phyloP scores from a whole-genome alignment of 30 jellyfish, hydroid and myxozoan genomes.

The Hydractinia echinata region DNA sequence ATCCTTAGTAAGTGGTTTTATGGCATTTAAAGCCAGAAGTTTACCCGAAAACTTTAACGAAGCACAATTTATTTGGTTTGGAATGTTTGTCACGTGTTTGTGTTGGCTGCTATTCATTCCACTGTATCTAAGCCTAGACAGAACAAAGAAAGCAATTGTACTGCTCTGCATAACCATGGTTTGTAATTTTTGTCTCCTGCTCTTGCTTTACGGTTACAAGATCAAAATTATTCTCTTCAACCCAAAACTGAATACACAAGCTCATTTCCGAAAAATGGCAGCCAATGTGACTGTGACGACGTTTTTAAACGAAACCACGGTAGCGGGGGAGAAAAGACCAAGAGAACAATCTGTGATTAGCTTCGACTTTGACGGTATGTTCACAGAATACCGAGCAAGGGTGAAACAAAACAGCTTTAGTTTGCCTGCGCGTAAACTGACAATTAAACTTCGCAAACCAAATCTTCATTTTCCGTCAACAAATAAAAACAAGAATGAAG shows the following conservation, averaged over 20 bases:
- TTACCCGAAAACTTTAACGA: slow-evolving; percentile 77
- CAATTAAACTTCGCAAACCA: slow-evolving; percentile 11
- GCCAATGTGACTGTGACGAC: slow-evolving; percentile 35
- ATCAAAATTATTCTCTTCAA: slow-evolving; percentile 9
- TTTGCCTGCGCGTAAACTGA: background rate
- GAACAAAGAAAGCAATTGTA: background rate
- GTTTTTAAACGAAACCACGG: background rate
- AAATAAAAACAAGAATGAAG: background rate
- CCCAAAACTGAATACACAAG: slow-evolving; percentile 10
- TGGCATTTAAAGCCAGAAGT: slow-evolving; percentile 78
- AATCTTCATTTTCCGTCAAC: background rate
- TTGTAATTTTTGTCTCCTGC: slow-evolving; percentile 18
- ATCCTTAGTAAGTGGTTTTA: slow-evolving; percentile 58
- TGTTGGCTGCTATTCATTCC: slow-evolving; percentile 36
- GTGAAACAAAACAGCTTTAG: slow-evolving; percentile 1
- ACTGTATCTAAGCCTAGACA: background rate
- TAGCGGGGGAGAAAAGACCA: background rate
- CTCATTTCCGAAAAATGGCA: slow-evolving; percentile 19
- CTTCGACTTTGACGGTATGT: slow-evolving; percentile 35
- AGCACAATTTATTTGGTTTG: slow-evolving; percentile 70
- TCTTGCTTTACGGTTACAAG: slow-evolving; percentile 18
- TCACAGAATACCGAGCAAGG: slow-evolving; percentile 10
- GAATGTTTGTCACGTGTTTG: slow-evolving; percentile 57
- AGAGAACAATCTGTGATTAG: slow-evolving; percentile 9
- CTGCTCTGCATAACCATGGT: slow-evolving; percentile 12